These are phyloP conservation scores for Carcina quercana DNA, from an alignment of 2,888 invertebrate species.

Conservation along the genomic window DNA sequence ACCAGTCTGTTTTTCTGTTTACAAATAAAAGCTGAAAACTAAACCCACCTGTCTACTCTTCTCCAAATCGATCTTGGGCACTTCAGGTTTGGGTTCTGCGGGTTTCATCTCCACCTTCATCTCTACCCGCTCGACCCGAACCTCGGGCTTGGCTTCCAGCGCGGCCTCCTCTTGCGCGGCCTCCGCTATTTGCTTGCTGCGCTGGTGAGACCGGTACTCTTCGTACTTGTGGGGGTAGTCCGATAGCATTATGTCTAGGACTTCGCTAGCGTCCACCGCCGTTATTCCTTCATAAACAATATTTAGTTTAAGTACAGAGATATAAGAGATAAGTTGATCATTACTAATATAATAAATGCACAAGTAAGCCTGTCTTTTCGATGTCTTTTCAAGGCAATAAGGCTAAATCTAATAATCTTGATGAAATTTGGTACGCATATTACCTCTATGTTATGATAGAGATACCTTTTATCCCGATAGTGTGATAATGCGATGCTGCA, in stretches of 20 bases:
- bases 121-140: conserved; percentile 21
- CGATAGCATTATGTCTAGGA: conserved; percentile 94
- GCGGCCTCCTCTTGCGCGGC: conserved; percentile 17
- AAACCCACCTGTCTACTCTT: conserved; percentile 49
- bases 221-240: conserved; percentile 97
- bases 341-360: neutral
- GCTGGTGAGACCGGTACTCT: conserved; percentile 85
- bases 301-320: too few species aligned
- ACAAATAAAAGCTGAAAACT: conserved; percentile 3
- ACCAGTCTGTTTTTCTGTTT: neutral
- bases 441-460: too few species aligned
- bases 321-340: too few species aligned
- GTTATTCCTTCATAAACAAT: conserved; percentile 78
- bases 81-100: conserved; percentile 34
- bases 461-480: too few species aligned
- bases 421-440: too few species aligned
- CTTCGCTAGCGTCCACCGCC: conserved; percentile 93
- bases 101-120: conserved; percentile 30
- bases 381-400: too few species aligned
- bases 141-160: conserved; percentile 21
- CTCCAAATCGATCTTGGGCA: conserved; percentile 37
- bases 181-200: conserved; percentile 58
- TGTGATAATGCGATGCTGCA: too few species aligned
- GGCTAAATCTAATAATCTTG: too few species aligned
- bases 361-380: too few species aligned